Evolutionary conservation across 2,888 invertebrate species (phyloP), one percentile per base, ranked within the genome.

Genomic region (Cetonia aurata): DNA sequence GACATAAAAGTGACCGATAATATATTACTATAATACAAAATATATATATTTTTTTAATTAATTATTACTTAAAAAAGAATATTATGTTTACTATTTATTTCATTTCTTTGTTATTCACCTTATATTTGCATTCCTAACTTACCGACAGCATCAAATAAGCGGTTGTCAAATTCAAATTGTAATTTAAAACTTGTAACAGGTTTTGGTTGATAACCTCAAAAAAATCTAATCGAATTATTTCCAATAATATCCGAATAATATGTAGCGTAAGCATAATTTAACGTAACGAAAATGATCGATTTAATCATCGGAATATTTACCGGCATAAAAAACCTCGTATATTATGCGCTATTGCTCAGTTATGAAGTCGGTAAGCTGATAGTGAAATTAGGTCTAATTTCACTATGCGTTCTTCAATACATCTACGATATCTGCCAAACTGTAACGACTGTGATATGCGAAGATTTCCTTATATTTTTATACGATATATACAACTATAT

Each of bases 341-440:
- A 74, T 52, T 73, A 66, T 15, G 70, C 69, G 9, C 65, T 75
- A 50, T 42, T 73, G 46, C 42, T 73, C 42, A 80, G 80, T 72
- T 77, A 74, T 60, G 78, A 78, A 74, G 76, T 74, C 12, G 81
- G 81, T 37, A 74, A 79, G 62, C 74, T 80, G 53, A 76, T 80
- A 13, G 71, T 71, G 41, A 66, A 62, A 15, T 15, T 76, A 33
- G 44, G 52, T 42, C 60, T 57, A 15, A 48, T 74, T 48, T 65
- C 74, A 2, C 67, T 70, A 62, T 25, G 74, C 31, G 46, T 60
- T 46, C 31, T 67, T 17, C 4, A 50, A 70, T n/a, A 62, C 37
- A 15, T 60, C 67, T 69, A 56, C 71, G 17, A 66, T 48, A 52
- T 73, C 68, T 52, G 70, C 71, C 46, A 56, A 67, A 53, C 70